phyloP scores from a whole-genome alignment of 2,113 vertebrate genomes.

The Mobula hypostoma region DNA sequence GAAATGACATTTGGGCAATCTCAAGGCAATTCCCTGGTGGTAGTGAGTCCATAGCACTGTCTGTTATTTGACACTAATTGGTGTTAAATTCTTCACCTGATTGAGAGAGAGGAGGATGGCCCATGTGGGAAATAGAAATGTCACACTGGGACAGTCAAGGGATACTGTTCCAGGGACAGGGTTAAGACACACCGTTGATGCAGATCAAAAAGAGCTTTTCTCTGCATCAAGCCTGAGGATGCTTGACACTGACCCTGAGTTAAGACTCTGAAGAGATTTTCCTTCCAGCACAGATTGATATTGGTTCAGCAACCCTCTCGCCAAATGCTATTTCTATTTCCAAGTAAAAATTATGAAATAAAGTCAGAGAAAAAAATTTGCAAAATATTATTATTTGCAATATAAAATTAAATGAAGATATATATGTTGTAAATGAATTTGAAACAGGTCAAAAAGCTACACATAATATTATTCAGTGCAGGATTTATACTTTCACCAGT shows the following conservation, averaged over 20 bases:
- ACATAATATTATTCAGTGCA: background rate
- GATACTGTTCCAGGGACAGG: background rate
- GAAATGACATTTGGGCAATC: background rate
- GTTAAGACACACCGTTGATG: background rate
- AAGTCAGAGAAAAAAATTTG: background rate
- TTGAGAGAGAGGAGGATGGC: background rate
- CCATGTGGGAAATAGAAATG: background rate
- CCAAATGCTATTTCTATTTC: background rate
- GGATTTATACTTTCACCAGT: background rate
- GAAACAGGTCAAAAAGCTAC: background rate
- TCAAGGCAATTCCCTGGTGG: background rate
- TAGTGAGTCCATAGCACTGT: background rate
- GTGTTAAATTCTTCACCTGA: background rate
- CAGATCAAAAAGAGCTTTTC: background rate
- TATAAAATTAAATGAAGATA: background rate
- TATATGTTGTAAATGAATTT: background rate
- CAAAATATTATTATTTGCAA: background rate
- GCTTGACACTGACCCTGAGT: background rate
- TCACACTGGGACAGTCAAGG: background rate
- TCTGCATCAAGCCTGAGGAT: background rate
- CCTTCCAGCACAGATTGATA: background rate
- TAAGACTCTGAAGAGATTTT: background rate
- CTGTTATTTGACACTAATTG: slow-evolving; percentile 13
- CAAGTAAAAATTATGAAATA: background rate
- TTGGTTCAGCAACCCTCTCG: background rate